These are phyloP conservation scores for Mandrillus leucophaeus DNA, from an alignment of 2,113 vertebrate genomes.

Conservation along the genomic window DNA sequence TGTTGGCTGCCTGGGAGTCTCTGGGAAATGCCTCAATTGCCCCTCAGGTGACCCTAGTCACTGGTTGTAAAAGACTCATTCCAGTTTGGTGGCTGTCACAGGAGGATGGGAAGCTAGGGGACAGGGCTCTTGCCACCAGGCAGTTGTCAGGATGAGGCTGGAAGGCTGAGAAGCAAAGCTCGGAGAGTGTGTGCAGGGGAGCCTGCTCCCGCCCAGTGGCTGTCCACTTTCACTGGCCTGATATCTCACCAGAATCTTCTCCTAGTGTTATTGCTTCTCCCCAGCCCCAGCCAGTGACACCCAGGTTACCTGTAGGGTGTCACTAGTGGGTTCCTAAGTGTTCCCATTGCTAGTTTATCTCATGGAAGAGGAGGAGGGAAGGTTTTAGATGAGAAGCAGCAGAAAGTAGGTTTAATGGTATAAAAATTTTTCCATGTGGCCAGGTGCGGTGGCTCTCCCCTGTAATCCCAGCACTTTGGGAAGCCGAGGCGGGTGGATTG, in stretches of 20 bases:
- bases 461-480: no score
- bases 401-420: conserved; percentile 63
- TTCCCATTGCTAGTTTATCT: background rate
- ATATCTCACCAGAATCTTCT: background rate
- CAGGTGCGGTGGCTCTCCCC: no score
- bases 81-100: background rate
- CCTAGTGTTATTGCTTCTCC: background rate
- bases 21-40: background rate
- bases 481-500: no score
- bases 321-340: background rate
- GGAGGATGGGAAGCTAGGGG: background rate
- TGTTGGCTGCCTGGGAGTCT: background rate
- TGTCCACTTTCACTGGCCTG: background rate
- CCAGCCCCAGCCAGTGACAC: background rate
- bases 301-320: background rate
- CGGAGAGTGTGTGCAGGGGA: background rate
- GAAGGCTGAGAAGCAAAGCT: background rate
- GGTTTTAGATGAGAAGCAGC: conserved; percentile 44
- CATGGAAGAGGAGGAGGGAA: conserved; percentile 3
- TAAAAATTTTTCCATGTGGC: background rate
- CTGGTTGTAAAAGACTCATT: background rate
- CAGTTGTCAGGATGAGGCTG: background rate
- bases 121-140: background rate
- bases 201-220: background rate
- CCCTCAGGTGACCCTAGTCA: background rate